Base-by-base conservation (phyloP, 2,113 vertebrate species). In the Bagarius yarrelli region DNA sequence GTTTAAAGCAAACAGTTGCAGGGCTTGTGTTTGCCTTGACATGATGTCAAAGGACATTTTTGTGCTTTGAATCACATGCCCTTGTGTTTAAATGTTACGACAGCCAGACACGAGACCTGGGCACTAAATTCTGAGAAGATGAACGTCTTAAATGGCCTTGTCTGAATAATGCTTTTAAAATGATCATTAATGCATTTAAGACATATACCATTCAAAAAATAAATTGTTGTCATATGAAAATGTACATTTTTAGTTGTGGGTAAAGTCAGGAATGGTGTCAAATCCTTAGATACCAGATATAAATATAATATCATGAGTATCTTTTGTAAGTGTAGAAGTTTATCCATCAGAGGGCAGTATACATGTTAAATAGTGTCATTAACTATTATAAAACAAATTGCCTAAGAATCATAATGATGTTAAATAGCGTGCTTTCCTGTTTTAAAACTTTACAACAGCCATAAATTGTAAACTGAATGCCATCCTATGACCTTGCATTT, bases 21-120 rank as follows among this genome's bases (percentile, higher is more conserved):
- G 40, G 87, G 87, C 89, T 89, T 87, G 82, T 91, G 89, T 88
- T 88, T 83, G 66, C 86, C 87, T 90, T 89, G 79, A 89, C 88
- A 84, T 84, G 81, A 69, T 89, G 79, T 88, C 87, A 85, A 86
- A 86, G 87, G 81, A 85, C 89, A 90, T 91, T 88, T 90, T 89
- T 91, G 85, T 6, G 59, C 72, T 76, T 77, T 91, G 91, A 93
- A 75, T 92, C 92, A 93, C 66, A 25, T 78, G 76, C 87, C 70
- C 71, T 83, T 81, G 78, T 84, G 86, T 85, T 85, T 89, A 85
- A 78, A 84, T 76, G 74, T 66, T 67, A 71, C 74, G 75, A 70
- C 78, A 85, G 67, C 73, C 87, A 89, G 59, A 74, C 47, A 55
- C 30, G 6, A n/a, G 79, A 85, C 32, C 69, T 88, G 88, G 93